Evolutionary conservation across 2,797 vertebrate genomes (phyloP), one percentile per base, ranked within the genome.

Genomic region (Spinibarbus caldwelli): DNA sequence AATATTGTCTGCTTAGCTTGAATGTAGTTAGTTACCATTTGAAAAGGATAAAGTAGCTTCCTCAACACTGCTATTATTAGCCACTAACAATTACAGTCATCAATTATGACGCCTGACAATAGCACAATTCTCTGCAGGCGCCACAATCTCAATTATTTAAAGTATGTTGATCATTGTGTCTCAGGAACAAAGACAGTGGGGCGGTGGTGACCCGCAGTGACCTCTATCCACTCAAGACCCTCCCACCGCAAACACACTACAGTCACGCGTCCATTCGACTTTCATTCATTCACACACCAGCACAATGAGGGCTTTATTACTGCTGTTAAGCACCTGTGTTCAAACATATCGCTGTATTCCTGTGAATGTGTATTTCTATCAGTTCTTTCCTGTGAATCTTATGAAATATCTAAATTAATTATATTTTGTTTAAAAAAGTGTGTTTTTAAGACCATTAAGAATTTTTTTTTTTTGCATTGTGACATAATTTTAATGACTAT

Each of bases 111-210:
- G 2, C 4, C 21, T n/a, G 36, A 36, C 15, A 41, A 19, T 29
- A 54, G 17, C 36, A 59, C 23, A 59, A 17, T 43, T 26, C 82
- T 88, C 59, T 88, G 88, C 78, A 89, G 87, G 85, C 86, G 84
- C 81, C 84, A 78, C 70, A 54, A 31, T 72, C 70, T 92, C 83
- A 91, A 92, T 93, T 90, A 92, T 92, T 92, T 49, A 89, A 23
- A 41, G 52, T 71, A 38, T 78, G 78, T 67, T 83, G 59, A 34
- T 87, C 78, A 77, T 68, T 12, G 41, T 49, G 23, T 78, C 49
- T 57, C 15, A 21, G 21, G 26, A 84, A 81, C 71, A 79, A 85
- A 54, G 54, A 49, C 52, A 45, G 21, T 12, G 19, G 29, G 29
- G 52, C 19, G 23, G 11, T 8, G 38, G 21, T 79, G 82, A 75